Base-by-base conservation (phyloP, 1,140 invertebrate species). In the Saccostrea glomerata region DNA sequence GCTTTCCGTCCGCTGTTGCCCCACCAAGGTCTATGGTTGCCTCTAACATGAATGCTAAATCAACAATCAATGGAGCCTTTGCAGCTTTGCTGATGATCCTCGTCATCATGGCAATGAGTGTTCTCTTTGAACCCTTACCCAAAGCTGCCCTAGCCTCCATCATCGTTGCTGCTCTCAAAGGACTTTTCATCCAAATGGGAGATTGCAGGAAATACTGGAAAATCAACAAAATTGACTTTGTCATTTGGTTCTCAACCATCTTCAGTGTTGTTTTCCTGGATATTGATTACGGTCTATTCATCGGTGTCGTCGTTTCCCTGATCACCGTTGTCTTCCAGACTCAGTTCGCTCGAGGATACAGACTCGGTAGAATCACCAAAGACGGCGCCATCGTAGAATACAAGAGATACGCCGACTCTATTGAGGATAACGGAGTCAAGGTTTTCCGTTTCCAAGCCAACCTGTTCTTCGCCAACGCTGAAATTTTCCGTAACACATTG, bases 11-110 rank as follows among this genome's bases (percentile, higher is more conserved):
- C 7, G 98, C 98, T 9, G 98, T 97, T 54, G 97, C 97, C 20
- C 97, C 97, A 92, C 97, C 97, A 1, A 95, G 97, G 90, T 98
- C 98, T 56, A 98, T 98, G 93, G 91, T 94, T 20, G 91, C 92
- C 36, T 92, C 91, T 40, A 87, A 87, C 40, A 94, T 93, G 92
- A 92, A 93, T 85, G 91, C 92, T 12, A 93, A 92, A 82, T 92
- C 93, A 60, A 93, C 92, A 2, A 30, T 94, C n/a, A 88, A 87
- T 73, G 93, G 93, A 1, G 56, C 96, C 47, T 91, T 96, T 54
- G 94, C 95, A 15, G 90, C 95, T n/a, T 89, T 93, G 5, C 91
- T 96, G 30, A 91, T 96, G 56, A 90, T 96, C 9, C 90, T 96
- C 6, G 94, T 96, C 30, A 94, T 96, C 66, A 91, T 96, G 40